Evolutionary conservation across 2,797 vertebrate genomes (phyloP), one percentile per base, ranked within the genome.

Genomic region (Threskiornis aethiopicus): DNA sequence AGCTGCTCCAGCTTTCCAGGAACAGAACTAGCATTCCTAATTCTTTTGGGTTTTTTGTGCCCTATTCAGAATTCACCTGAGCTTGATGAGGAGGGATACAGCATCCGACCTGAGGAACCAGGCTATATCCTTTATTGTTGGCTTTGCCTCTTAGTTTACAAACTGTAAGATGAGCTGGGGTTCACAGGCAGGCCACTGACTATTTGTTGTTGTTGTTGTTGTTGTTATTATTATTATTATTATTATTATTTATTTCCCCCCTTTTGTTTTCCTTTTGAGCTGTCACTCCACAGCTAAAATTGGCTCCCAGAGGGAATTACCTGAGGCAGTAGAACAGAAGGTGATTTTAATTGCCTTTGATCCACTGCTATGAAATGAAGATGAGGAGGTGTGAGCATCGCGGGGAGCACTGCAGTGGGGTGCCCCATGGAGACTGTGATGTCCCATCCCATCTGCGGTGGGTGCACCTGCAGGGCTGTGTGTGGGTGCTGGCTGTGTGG

Each of bases 71-170:
- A 99, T 70, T 99, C 99, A 13, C 99, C 99, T 10, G 99, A 99
- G 75, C 98, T 99, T 83, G 99, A 99, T 82, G 99, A 99, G 90
- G 99, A 99, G 97, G 99, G 99, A 13, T 99, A 99, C 98, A 99
- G 99, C 97, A 99, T 99, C 96, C 98, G 99, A 95, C 99, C 99
- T 0, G 99, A 99, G 19, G 99, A 99, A 84, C 99, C 98, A 26
- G 98, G 98, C 95, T 98, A 98, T 98, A 98, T 98, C 98, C 98
- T 98, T 98, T 96, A 25, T 28, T 42, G 76, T 59, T 78, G 24
- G 47, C 84, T 91, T 55, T 65, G 37, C 59, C 54, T 93, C 69
- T 81, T 6, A 19, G 37, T 5, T 71, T 70, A 8, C 47, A 61
- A 47, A 31, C 47, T 37, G 11, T 46, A 44, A 46, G 35, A 55